Percentiles rank a stretch among this genome's conserved stretches.
Conservation (phyloP, 2,888 invertebrate genomes). For the Scelioninae gen. 1 region DNA sequence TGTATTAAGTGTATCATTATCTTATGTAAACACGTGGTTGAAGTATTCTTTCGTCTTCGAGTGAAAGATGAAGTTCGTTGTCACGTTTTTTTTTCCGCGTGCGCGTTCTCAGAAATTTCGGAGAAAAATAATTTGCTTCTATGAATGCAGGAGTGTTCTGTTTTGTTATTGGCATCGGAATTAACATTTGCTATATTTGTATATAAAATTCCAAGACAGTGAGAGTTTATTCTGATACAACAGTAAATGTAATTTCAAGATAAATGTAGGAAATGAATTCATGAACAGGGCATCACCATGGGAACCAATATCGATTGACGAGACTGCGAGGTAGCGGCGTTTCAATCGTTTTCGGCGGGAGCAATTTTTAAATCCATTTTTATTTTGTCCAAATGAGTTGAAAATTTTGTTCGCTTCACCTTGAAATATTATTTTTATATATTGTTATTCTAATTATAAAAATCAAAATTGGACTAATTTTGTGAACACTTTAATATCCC, state of each 20-base stretch:
- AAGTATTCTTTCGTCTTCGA: constrained; percentile 6
- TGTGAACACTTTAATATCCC: no score
- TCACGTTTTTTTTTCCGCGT: background rate
- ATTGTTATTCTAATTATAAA: no score
- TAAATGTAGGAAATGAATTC: constrained; percentile 81
- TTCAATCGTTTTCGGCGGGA: constrained; percentile 62
- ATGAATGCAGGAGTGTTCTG: background rate
- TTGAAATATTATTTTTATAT: background rate
- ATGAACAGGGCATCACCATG: constrained; percentile 81
- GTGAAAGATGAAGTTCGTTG: no score
- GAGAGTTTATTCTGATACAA: constrained; percentile 65
- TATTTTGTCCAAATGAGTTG: background rate
- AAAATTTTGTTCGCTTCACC: background rate
- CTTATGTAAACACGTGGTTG: background rate
- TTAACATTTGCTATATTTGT: background rate
- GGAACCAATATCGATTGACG: constrained; percentile 83
- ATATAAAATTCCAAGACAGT: background rate
- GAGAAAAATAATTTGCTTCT: no score
- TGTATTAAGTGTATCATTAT: background rate
- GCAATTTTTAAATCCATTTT: constrained; percentile 41
- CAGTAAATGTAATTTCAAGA: constrained; percentile 77
- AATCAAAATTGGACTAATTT: no score
- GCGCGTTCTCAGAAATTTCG: background rate
- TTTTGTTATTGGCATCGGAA: background rate
- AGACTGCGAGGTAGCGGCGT: constrained; percentile 70